phyloP scores from a whole-genome alignment of 2,113 vertebrate genomes.

The Planiliza haematocheilus region DNA sequence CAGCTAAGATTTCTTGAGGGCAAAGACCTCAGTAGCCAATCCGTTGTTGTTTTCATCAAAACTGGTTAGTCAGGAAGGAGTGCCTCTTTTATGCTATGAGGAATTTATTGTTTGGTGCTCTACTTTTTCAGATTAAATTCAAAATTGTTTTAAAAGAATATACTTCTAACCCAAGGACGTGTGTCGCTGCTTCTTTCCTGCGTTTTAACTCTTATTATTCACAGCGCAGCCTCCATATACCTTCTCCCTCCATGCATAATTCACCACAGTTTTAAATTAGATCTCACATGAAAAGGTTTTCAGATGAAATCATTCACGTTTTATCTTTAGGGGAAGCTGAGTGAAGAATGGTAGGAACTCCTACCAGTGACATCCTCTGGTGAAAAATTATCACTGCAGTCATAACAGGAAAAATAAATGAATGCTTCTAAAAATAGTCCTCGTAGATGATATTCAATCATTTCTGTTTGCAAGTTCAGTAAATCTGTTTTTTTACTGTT shows the following conservation, averaged over 20 bases:
- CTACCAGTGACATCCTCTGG: slow-evolving; percentile 64
- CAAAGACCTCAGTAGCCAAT: slow-evolving; percentile 69
- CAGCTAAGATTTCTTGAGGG: slow-evolving; percentile 54
- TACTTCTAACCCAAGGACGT: slow-evolving; percentile 68
- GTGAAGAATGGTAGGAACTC: slow-evolving; percentile 26
- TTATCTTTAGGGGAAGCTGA: slow-evolving; percentile 15
- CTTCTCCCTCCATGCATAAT: slow-evolving; percentile 16
- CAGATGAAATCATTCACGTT: slow-evolving; percentile 51
- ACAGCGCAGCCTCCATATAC: not conserved
- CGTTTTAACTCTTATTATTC: not conserved
- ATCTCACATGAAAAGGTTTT: slow-evolving; percentile 24
- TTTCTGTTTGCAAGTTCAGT: no score
- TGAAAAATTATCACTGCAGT: slow-evolving; percentile 59
- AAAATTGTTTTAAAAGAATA: slow-evolving; percentile 79
- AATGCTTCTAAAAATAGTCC: slow-evolving; percentile 72
- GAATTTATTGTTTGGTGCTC: slow-evolving; percentile 82
- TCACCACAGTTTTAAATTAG: slow-evolving; percentile 28
- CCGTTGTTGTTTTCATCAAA: slow-evolving; percentile 71
- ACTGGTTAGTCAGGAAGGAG: slow-evolving; percentile 71
- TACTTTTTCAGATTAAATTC: slow-evolving; percentile 80
- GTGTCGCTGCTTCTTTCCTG: slow-evolving; percentile 64
- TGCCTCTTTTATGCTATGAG: slow-evolving; percentile 78
- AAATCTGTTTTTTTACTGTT: no score
- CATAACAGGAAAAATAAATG: slow-evolving; percentile 53
- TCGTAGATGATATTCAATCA: slow-evolving; percentile 57